A percentile compares a stretch with the other conserved stretches of the same genome.
Evolutionary conservation across 2,113 vertebrate genomes (phyloP).

Genomic region (Lonchura striata): DNA sequence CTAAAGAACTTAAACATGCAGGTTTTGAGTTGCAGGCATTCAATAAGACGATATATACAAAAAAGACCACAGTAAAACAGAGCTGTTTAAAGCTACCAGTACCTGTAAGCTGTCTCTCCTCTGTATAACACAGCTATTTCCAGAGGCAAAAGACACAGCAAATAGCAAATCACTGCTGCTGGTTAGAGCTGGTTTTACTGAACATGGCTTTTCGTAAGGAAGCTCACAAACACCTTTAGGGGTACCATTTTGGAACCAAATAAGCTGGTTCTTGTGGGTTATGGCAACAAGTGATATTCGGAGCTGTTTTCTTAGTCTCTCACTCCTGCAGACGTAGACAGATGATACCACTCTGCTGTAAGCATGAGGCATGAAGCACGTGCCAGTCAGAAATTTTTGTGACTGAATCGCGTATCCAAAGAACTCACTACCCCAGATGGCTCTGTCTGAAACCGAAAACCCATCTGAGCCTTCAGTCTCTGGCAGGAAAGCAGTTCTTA

Average conservation of each 20-base stretch:
- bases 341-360: slow-evolving; percentile 80
- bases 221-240: slow-evolving; percentile 82
- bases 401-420: slow-evolving; percentile 73
- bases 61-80: neutral
- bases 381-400: slow-evolving; percentile 66
- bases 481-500: slow-evolving; percentile 21
- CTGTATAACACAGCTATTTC: slow-evolving; percentile 78
- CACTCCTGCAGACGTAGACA: slow-evolving; percentile 68
- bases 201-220: slow-evolving; percentile 78
- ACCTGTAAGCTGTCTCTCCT: slow-evolving; percentile 87
- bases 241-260: slow-evolving; percentile 83
- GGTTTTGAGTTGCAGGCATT: neutral
- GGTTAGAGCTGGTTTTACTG: slow-evolving; percentile 74
- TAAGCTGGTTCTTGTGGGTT: slow-evolving; percentile 83
- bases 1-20: neutral
- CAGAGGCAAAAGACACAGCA: slow-evolving; percentile 77
- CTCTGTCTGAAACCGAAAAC: slow-evolving; percentile 46
- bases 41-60: neutral
- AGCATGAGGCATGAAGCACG: slow-evolving; percentile 79
- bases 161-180: slow-evolving; percentile 74
- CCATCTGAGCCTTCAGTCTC: neutral
- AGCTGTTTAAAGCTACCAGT: neutral
- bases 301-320: slow-evolving; percentile 53
- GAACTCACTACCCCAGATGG: slow-evolving; percentile 62
- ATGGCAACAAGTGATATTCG: slow-evolving; percentile 73